Percentiles rank a stretch among this genome's conserved stretches.
These are phyloP conservation scores for Porites lutea DNA, from an alignment of 64 coral and sea anemone species.

Conservation along the genomic window DNA sequence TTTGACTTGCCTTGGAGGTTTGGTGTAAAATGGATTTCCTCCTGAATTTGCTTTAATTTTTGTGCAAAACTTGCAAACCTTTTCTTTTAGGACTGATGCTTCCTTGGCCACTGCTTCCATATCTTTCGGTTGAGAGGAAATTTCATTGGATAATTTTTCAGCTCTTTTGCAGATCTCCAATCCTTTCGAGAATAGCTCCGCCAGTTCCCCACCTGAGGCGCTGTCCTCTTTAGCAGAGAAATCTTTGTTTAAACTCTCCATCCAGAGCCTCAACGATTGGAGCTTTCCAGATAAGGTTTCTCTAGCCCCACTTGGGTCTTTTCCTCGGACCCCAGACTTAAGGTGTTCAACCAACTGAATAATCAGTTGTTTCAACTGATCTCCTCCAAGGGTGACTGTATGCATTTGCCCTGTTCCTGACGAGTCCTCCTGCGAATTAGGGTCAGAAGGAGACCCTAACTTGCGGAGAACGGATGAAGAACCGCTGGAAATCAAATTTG, in stretches of 20 bases:
- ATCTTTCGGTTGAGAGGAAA: background rate
- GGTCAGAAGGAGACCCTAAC: too few relatives aligned
- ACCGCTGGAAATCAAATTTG: background rate
- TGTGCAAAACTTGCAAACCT: background rate
- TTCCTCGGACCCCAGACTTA: background rate
- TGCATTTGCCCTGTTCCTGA: too few relatives aligned
- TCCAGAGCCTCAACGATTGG: background rate
- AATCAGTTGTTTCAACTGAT: too few relatives aligned
- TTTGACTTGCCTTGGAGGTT: constrained; percentile 3
- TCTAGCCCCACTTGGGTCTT: background rate
- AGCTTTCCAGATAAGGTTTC: background rate
- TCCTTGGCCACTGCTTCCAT: background rate
- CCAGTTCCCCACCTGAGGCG: background rate
- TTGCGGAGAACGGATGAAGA: too few relatives aligned
- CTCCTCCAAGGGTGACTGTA: too few relatives aligned
- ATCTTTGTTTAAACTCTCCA: background rate
- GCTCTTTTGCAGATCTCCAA: background rate
- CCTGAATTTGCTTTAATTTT: background rate
- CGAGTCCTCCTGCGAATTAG: too few relatives aligned
- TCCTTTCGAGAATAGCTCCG: background rate
- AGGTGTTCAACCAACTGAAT: background rate
- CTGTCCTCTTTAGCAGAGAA: background rate
- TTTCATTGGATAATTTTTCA: background rate
- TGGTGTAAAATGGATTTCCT: background rate
- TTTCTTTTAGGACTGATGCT: background rate